These are phyloP conservation scores for Virgularia gustaviana DNA, from an alignment of 92 coral and sea anemone genomes.

Conservation along the genomic window DNA sequence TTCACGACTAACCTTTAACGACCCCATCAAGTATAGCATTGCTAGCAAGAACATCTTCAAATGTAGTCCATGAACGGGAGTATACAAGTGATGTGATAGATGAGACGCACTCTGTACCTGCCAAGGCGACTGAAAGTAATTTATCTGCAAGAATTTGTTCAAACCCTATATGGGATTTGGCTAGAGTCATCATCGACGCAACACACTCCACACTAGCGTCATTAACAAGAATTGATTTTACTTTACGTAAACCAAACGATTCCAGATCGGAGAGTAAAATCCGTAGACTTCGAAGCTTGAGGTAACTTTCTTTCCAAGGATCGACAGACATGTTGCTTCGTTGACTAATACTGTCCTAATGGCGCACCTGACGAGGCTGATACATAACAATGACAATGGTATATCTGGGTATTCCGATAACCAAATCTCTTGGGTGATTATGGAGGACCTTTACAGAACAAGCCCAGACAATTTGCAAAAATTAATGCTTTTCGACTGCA, in stretches of 20 bases:
- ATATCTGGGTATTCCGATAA: too few species aligned
- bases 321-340: conserved; percentile 31
- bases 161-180: conserved; percentile 79
- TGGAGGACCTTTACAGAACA: too few species aligned
- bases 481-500: too few species aligned
- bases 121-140: conserved; percentile 59
- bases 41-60: conserved; percentile 51
- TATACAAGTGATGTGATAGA: conserved; percentile 73
- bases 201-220: conserved; percentile 66
- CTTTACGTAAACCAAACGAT: conserved; percentile 48
- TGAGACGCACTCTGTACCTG: conserved; percentile 82
- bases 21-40: conserved; percentile 64
- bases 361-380: conserved; percentile 2
- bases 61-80: conserved; percentile 71
- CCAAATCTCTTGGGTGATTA: too few species aligned
- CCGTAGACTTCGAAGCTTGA: conserved; percentile 71
- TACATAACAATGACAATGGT: too few species aligned
- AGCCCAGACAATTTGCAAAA: too few species aligned
- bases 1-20: conserved; percentile 86
- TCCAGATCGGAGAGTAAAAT: conserved; percentile 70
- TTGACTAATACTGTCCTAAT: not conserved
- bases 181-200: conserved; percentile 65
- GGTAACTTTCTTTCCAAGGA: conserved; percentile 75
- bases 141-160: conserved; percentile 49
- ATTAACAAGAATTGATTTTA: conserved; percentile 29